Percentiles rank a stretch among this genome's conserved stretches.
These are phyloP conservation scores for Odocoileus hemionus DNA, from an alignment of 2,113 vertebrate genomes.

Conservation along the genomic window DNA sequence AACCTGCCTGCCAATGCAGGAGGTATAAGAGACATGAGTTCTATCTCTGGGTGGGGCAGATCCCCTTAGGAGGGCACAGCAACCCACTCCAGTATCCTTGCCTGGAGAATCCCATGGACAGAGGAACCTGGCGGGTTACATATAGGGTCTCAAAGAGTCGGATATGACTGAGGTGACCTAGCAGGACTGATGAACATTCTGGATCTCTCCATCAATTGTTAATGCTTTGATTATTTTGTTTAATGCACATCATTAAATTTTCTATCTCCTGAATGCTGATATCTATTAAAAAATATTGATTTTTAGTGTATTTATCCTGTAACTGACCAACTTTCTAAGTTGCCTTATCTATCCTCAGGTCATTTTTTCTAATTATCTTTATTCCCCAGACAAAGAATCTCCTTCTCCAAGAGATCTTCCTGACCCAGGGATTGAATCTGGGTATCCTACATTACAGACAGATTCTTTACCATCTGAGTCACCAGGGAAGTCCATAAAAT, in stretches of 20 bases:
- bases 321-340: not conserved
- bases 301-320: not conserved
- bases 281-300: not conserved
- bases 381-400: not conserved
- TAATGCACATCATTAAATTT: not conserved
- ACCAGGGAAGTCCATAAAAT: not conserved
- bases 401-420: not conserved
- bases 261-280: not conserved
- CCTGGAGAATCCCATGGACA: not conserved
- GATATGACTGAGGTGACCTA: not conserved
- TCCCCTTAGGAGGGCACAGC: not conserved
- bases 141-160: not conserved
- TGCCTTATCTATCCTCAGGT: not conserved
- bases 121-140: not conserved
- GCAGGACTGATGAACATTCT: not conserved
- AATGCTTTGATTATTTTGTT: not conserved
- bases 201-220: not conserved
- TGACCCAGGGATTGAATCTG: not conserved
- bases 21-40: not conserved
- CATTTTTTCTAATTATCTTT: constrained; percentile 1
- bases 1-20: not conserved
- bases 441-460: not conserved
- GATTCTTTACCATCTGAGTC: not conserved
- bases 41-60: not conserved
- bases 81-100: not conserved